Conservation (phyloP, 2,888 invertebrate species). For the Caradrina clavipalpis region DNA sequence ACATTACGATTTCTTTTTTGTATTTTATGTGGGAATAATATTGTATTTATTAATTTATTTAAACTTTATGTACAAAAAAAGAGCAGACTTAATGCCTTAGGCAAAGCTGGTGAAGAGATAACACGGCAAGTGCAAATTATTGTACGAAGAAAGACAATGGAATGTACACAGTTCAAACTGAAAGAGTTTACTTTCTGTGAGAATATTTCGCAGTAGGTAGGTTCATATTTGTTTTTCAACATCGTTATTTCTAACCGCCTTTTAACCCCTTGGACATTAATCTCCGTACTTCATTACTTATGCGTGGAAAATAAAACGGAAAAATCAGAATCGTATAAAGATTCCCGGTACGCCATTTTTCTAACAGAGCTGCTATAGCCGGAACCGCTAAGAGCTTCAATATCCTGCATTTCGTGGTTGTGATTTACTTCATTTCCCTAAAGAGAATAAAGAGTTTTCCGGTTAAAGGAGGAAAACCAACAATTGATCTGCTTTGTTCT, state of each 20-base stretch:
- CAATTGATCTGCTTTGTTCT: background rate
- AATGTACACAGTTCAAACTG: no score
- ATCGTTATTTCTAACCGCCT: background rate
- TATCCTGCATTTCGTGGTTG: conserved; percentile 24
- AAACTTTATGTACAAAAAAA: no score
- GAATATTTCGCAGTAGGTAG: no score
- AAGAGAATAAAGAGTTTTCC: conserved; percentile 13
- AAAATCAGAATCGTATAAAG: background rate
- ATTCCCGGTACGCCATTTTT: background rate
- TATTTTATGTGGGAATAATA: no score
- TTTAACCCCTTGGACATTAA: background rate
- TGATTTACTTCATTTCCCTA: conserved; percentile 33
- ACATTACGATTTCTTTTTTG: no score
- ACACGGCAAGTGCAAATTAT: no score
- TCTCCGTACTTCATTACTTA: background rate
- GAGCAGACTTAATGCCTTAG: no score
- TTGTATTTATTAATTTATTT: no score
- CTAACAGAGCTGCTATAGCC: background rate
- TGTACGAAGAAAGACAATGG: no score
- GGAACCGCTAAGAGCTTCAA: conserved; percentile 20
- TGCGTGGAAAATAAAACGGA: background rate
- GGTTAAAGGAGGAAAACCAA: background rate
- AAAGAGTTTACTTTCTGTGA: no score
- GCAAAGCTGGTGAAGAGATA: no score
- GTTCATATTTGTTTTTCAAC: background rate